Evolutionary conservation across 2,888 invertebrate genomes (phyloP), one percentile per base, ranked within the genome.

Genomic region (Helobdella robusta): DNA sequence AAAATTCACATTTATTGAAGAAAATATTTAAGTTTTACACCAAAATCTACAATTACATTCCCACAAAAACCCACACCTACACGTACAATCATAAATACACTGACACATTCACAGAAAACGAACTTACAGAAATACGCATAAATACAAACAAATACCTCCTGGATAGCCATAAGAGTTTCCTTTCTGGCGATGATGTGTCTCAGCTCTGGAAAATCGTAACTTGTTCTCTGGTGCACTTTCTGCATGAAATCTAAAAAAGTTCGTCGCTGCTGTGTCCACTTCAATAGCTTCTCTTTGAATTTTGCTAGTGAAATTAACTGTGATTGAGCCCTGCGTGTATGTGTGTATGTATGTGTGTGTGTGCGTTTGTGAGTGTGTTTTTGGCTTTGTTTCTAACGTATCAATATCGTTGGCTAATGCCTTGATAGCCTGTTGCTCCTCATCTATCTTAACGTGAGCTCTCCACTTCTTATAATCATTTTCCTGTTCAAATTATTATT

Each of bases 111-210:
- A n/a, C n/a, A n/a, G n/a, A n/a, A n/a, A n/a, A n/a, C n/a, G n/a
- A n/a, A n/a, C n/a, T n/a, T n/a, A n/a, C n/a, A n/a, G n/a, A n/a
- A n/a, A n/a, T 6, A 8, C n/a, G 3, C 25, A 54, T 8, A 28
- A 20, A 18, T 6, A 8, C 30, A 8, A 8, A 25, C 8, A 18
- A 11, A 3, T 18, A 62, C 62, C 62, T 62, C 62, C 20, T 62
- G 62, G 18, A 62, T 62, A 34, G 62, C 20, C 48, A 62, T 20
- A 15, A 62, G 62, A 1, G 62, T 62, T 48, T 62, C 62, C 34
- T 62, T 62, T 20, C 62, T 36, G 23, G 62, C 62, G 5, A 62
- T 62, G 62, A 62, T 62, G 35, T 62, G 62, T n/a, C 62, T 25
- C 30, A 62, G 50, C 50, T 62, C 62, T 2, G 62, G 62, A 62